A percentile compares a stretch with the other conserved stretches of the same genome.
These are phyloP conservation scores for Lucilia sericata DNA, from an alignment of 1,140 invertebrate species.

Conservation along the genomic window DNA sequence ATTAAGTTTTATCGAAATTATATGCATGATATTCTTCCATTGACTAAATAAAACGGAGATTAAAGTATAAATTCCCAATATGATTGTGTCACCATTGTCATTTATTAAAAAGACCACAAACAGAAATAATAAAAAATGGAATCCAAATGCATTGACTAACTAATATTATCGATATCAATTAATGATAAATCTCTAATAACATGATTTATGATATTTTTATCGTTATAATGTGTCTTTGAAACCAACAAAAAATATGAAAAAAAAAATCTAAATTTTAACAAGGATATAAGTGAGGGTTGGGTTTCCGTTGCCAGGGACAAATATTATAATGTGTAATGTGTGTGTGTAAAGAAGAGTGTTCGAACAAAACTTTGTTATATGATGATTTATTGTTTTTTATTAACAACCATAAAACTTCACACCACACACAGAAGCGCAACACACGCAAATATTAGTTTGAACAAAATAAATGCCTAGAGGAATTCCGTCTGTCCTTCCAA, in stretches of 20 bases:
- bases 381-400: constrained; percentile 41
- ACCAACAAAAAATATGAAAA: no score
- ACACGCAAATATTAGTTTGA: not conserved
- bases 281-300: not conserved
- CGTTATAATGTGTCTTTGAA: not conserved
- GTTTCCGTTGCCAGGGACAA: not conserved
- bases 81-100: constrained; percentile 30
- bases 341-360: not conserved
- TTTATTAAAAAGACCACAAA: constrained; percentile 12
- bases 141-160: constrained; percentile 30
- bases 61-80: not conserved
- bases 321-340: constrained; percentile 1
- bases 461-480: constrained; percentile 15
- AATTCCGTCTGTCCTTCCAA: not conserved
- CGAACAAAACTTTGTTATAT: constrained; percentile 13
- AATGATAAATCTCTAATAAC: constrained; percentile 43
- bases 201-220: constrained; percentile 40
- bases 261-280: not conserved
- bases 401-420: constrained; percentile 32
- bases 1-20: no score
- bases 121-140: constrained; percentile 15
- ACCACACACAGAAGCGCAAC: not conserved
- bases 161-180: constrained; percentile 37
- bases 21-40: no score
- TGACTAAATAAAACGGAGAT: no score